These are phyloP conservation scores for Astyanax mexicanus DNA, from an alignment of 2,797 vertebrate species.

Conservation along the genomic window DNA sequence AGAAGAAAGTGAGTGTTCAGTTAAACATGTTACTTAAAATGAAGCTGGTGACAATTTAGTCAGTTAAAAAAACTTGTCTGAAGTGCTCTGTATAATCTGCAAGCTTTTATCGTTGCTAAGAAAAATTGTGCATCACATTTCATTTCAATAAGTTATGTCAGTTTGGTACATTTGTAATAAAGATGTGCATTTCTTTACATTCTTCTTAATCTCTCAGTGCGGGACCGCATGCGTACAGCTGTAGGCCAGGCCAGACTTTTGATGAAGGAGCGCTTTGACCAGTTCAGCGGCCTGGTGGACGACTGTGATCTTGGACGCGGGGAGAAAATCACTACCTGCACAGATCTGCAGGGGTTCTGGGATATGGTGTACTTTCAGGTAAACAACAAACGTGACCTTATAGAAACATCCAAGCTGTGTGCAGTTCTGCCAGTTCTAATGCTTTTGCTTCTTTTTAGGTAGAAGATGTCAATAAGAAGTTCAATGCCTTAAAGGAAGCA, in stretches of 20 bases:
- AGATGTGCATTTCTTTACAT: too few relatives aligned
- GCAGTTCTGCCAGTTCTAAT: not conserved
- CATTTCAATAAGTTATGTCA: too few relatives aligned
- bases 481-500: constrained; percentile 82
- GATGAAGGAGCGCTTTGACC: constrained; percentile 90
- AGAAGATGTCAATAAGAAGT: constrained; percentile 89
- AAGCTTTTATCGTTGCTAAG: too few relatives aligned
- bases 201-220: constrained; percentile 73
- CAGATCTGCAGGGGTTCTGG: constrained; percentile 96
- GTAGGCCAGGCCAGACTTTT: constrained; percentile 91
- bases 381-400: not conserved
- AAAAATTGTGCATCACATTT: too few relatives aligned
- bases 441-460: constrained; percentile 73
- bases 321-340: constrained; percentile 87
- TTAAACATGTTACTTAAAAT: too few relatives aligned
- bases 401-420: not conserved
- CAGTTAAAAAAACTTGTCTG: too few relatives aligned
- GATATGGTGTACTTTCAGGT: constrained; percentile 97
- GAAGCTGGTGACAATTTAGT: too few relatives aligned
- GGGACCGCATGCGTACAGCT: constrained; percentile 87
- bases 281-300: constrained; percentile 90
- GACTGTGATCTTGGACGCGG: constrained; percentile 89
- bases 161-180: too few relatives aligned
- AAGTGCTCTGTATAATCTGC: too few relatives aligned
- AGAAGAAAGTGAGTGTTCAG: constrained; percentile 86